Percentiles rank a stretch among this genome's conserved stretches.
These are phyloP conservation scores for Cetonia aurata DNA, from an alignment of 2,888 invertebrate species.

Conservation along the genomic window DNA sequence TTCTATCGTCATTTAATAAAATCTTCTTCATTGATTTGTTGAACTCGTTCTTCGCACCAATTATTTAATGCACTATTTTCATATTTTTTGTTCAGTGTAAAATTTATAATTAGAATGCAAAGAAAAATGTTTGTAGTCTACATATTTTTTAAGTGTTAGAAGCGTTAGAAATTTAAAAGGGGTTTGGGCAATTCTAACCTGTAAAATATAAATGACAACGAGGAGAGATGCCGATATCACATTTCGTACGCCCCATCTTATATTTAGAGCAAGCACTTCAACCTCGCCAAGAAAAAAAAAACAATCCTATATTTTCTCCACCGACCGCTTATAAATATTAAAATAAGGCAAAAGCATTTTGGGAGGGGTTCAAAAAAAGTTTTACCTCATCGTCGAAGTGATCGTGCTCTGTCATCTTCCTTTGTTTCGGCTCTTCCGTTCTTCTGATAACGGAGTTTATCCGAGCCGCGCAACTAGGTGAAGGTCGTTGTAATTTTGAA, in stretches of 20 bases:
- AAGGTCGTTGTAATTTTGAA: conserved; percentile 35
- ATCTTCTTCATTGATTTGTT: too few relatives aligned
- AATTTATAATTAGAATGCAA: too few relatives aligned
- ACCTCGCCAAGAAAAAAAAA: neutral
- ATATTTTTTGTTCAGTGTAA: too few relatives aligned
- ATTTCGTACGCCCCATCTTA: conserved; percentile 2
- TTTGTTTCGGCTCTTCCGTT: conserved; percentile 41
- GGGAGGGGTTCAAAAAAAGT: conserved; percentile 14
- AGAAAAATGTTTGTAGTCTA: too few relatives aligned
- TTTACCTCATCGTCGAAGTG: conserved; percentile 61
- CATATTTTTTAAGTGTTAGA: too few relatives aligned
- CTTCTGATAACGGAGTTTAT: conserved; percentile 22
- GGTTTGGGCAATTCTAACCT: too few relatives aligned
- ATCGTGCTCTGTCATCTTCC: conserved; percentile 57
- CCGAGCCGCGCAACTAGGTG: conserved; percentile 28
- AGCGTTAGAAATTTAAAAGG: too few relatives aligned
- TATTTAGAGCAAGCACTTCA: neutral
- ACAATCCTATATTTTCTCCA: neutral
- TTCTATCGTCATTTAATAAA: too few relatives aligned
- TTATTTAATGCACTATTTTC: too few relatives aligned
- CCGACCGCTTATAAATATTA: conserved; percentile 10
- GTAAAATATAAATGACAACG: neutral
- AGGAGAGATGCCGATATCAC: conserved; percentile 1
- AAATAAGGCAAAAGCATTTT: neutral
- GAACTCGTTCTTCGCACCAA: too few relatives aligned